phyloP scores from a whole-genome alignment of 2,113 vertebrate genomes.

The Erinaceus europaeus region DNA sequence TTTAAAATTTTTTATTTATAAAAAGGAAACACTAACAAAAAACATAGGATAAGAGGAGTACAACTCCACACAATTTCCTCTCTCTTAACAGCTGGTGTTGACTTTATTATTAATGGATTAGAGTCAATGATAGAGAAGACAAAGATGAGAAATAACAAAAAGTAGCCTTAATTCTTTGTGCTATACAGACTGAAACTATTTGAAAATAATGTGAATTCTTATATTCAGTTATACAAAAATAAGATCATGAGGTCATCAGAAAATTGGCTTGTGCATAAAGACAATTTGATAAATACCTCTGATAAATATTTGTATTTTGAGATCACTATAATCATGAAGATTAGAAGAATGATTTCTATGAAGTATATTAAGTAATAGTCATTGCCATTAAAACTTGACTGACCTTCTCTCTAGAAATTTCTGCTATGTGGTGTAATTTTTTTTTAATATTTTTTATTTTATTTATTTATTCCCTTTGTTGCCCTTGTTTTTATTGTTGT shows the following conservation, averaged over 20 bases:
- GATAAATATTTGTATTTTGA: slow-evolving; percentile 11
- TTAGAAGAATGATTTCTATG: slow-evolving; percentile 22
- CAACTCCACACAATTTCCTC: too few species aligned
- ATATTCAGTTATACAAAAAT: neutral
- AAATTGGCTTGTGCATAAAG: neutral
- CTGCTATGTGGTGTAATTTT: neutral
- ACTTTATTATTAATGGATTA: neutral
- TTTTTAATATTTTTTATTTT: too few species aligned
- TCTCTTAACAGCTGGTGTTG: neutral
- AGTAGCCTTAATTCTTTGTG: neutral
- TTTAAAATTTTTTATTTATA: too few species aligned
- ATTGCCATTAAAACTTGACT: slow-evolving; percentile 23
- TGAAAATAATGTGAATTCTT: neutral
- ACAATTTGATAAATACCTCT: neutral
- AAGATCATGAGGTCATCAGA: neutral
- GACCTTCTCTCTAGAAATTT: slow-evolving; percentile 41
- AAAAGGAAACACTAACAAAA: too few species aligned
- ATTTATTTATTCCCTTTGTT: too few species aligned
- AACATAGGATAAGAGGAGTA: too few species aligned
- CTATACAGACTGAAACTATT: neutral
- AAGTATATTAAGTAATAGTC: slow-evolving; percentile 19
- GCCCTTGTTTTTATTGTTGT: too few species aligned
- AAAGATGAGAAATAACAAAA: neutral
- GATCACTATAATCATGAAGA: neutral
- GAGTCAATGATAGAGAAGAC: neutral